Conservation (phyloP, 2,888 invertebrate genomes). For the Aphrophora alni region DNA sequence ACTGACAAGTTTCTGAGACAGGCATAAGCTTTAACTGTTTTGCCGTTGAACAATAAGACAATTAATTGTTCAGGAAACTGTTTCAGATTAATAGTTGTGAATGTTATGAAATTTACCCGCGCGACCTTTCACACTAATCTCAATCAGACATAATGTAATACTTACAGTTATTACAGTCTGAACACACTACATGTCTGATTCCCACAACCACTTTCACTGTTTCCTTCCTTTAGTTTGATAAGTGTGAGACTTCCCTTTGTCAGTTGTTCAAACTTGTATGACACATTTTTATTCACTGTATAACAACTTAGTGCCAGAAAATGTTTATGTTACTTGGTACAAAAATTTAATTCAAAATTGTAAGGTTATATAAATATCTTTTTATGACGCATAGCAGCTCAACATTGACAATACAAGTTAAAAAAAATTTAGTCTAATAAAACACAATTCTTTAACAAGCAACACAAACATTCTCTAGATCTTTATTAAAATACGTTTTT, state of each 20-base stretch:
- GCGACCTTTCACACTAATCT: conserved; percentile 6
- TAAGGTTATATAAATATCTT: too few species aligned
- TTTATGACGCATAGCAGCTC: too few species aligned
- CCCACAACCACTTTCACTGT: neutral
- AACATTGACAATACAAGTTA: too few species aligned
- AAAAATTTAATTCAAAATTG: too few species aligned
- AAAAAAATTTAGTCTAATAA: too few species aligned
- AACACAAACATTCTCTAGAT: too few species aligned
- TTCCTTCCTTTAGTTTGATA: neutral
- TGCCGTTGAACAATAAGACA: neutral
- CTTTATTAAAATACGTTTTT: too few species aligned
- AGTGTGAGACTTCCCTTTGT: neutral
- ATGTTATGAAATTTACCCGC: neutral
- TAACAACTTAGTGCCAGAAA: too few species aligned
- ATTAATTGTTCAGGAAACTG: neutral
- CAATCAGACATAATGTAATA: neutral
- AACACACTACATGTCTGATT: neutral
- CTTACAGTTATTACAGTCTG: neutral
- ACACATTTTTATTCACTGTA: neutral
- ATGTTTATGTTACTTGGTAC: too few species aligned
- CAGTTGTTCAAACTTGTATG: neutral
- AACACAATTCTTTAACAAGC: too few species aligned
- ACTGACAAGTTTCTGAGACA: too few species aligned
- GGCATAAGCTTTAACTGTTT: neutral
- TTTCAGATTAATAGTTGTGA: neutral